Evolutionary conservation across 1,140 invertebrate genomes (phyloP), one percentile per base, ranked within the genome.

Genomic region (Camponotus floridanus): DNA sequence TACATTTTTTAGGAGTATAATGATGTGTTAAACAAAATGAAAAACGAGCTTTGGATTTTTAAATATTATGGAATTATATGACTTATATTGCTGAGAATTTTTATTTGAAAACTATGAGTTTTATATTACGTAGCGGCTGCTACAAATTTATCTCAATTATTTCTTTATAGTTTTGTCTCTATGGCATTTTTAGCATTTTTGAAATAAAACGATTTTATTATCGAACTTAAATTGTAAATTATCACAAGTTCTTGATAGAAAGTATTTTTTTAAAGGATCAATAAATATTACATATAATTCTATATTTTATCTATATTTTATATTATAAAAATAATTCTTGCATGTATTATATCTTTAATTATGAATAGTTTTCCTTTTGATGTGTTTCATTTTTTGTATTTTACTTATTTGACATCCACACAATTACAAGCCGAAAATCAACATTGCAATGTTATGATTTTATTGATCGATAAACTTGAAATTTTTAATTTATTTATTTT

Each of bases 141-240:
- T n/a, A 6, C 8, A 76, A 4, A 18, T 51, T 45, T 78, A 78
- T 36, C 13, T 48, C 39, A n/a, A 39, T n/a, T 3, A 9, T 0
- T 64, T n/a, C 3, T 51, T 67, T 51, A 48, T 51, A 31, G 2
- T 78, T 45, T 7, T 4, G n/a, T 76, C 1, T 62, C 42, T 15
- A 13, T 18, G 36, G 61, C 64, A 45, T 39, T 59, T 76, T 13
- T 39, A 0, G 11, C 9, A 0, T 18, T 1, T 61, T 26, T 59
- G 8, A 59, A 76, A 76, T 42, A 76, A 59, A 74, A 13, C 11
- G 11, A 26, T 76, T 6, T 21, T 1, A 21, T 76, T 76, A 59
- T 48, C 13, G 3, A 57, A n/a, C 1, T 57, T 5, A 8, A 21
- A 57, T 36, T 5, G 0, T 9, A 15, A 68, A 45, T 51, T 33